Conservation (phyloP, 1,140 invertebrate species). For the Trachymyrmex cornetzi region DNA sequence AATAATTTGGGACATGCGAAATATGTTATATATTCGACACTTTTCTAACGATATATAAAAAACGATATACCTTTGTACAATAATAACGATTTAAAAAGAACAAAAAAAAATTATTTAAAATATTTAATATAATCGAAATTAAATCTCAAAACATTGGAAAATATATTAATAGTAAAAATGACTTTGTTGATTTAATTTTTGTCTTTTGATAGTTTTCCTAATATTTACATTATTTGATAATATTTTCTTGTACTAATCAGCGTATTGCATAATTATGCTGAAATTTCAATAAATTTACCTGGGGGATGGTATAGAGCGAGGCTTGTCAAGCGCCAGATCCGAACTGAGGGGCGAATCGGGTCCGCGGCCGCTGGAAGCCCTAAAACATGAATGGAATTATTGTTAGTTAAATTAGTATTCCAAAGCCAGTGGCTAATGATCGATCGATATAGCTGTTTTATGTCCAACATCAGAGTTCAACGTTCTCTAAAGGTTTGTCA, state of each 20-base stretch:
- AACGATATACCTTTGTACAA: not conserved
- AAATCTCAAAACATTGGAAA: not conserved
- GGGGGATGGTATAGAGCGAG: constrained; percentile 80
- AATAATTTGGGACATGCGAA: no score
- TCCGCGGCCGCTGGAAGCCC: constrained; percentile 84
- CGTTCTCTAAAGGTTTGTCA: not conserved
- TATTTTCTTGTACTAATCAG: not conserved
- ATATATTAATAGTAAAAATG: not conserved
- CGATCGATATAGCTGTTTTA: not conserved
- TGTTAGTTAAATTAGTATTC: constrained; percentile 52
- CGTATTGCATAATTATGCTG: not conserved
- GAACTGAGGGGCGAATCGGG: constrained; percentile 80
- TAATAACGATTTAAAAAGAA: not conserved
- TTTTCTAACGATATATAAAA: no score
- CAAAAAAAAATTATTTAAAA: not conserved
- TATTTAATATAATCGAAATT: not conserved
- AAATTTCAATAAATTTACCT: constrained; percentile 75
- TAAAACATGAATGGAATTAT: constrained; percentile 75
- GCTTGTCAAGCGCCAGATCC: constrained; percentile 81
- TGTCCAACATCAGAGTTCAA: not conserved
- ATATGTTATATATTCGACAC: no score
- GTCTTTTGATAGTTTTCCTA: not conserved
- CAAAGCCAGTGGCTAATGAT: constrained; percentile 13
- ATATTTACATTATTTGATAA: no score
- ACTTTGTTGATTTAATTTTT: no score